Base-by-base conservation (phyloP, 2,113 vertebrate species). In the Zeus faber region DNA sequence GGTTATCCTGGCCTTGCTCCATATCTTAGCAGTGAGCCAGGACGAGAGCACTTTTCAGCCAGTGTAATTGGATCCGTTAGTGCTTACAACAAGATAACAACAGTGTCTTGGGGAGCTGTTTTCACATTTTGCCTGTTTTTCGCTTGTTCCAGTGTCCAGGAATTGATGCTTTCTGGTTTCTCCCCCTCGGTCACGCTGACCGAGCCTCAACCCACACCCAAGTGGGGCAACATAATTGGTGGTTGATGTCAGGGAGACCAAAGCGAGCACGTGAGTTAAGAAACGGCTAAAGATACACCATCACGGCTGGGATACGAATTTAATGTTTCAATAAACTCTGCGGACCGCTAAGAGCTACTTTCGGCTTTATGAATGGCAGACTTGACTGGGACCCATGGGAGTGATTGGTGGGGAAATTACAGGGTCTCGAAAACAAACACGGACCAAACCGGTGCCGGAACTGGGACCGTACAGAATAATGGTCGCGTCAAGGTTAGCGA, bases 261-360 rank as follows among this genome's bases (percentile, higher is more conserved):
- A 39, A 68, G 61, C 29, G 20, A 82, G 81, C 85, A 86, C 77
- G 82, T 82, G 81, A 89, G 82, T 70, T 58, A 60, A 74, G 82
- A 63, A 63, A 65, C 14, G 27, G 81, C 85, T 90, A 90, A 89
- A 90, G 84, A 90, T 89, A 90, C 70, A 79, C 80, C 79, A 79
- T 85, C 81, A 85, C 68, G 80, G 65, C 80, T 76, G 81, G 86
- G 76, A 85, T 81, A 80, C 87, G 85, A 85, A 90, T 89, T 86
- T 89, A 87, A 89, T 85, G 82, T 86, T 90, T 87, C 84, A 87
- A 90, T 89, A 89, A 89, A 87, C 86, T 87, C 62, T 44, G 62
- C 23, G 81, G 81, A 90, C 89, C 89, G 85, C 89, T 90, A 90
- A 90, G 75, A 89, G 79, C 78, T 79, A 87, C 83, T 84, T 89